Evolutionary conservation across 1,140 invertebrate genomes (phyloP), one percentile per base, ranked within the genome.

Genomic region (Andrena cerasifolii): DNA sequence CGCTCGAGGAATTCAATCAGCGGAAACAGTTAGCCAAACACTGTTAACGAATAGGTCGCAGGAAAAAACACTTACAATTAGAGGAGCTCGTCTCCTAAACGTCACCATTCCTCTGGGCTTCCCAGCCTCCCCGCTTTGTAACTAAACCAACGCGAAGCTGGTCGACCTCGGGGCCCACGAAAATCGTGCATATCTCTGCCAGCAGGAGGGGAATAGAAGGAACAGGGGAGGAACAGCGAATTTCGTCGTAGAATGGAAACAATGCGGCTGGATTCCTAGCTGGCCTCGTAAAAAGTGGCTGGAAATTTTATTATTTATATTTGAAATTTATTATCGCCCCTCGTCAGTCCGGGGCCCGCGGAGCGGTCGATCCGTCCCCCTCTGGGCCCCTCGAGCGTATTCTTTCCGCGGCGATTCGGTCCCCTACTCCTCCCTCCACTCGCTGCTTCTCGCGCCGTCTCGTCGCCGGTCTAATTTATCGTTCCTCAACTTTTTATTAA

Each of bases 401-500:
- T 65, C 62, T 65, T 28, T 65, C 74, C 81, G 59, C 67, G 66
- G 75, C 58, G 66, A 54, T 70, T 56, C 66, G 14, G 33, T 8
- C 24, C 33, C 16, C 21, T 65, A 26, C 8, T 6, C 6, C 18
- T 1, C 12, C 31, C 8, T 16, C 24, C n/a, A 31, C 66, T 61
- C 63, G 21, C 51, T 53, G 63, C 53, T 80, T 83, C 79, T 81
- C 84, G 84, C 82, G 86, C 82, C 80, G 73, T 84, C 82, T 83
- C 84, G 87, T 86, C 89, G 86, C 77, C 88, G 89, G 86, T 78
- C 90, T 91, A 92, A 92, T 91, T 92, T 91, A 92, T 91, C 91
- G 91, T 91, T 91, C 89, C 84, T 89, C 89, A 89, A 91, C 86
- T 91, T 92, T 92, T 92, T 92, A 92, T 91, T 92, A 91, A 92